phyloP scores from a whole-genome alignment of 2,888 invertebrate species.

The Chironomus tentans region DNA sequence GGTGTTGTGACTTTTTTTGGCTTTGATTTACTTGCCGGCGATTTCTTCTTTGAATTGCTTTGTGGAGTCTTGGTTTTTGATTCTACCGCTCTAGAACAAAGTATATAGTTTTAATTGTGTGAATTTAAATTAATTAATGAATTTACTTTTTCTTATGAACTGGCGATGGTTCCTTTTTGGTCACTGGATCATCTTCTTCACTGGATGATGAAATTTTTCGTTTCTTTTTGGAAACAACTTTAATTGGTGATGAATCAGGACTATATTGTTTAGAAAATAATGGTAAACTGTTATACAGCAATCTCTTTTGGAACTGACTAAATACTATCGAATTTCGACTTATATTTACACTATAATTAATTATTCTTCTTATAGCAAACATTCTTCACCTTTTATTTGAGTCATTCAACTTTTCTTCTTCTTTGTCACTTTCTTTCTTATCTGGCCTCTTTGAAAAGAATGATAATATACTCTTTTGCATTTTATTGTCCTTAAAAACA shows the following conservation, averaged over 20 bases:
- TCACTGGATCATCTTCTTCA: conserved; percentile 7
- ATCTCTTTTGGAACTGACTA: background rate
- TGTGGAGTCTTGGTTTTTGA: too few relatives aligned
- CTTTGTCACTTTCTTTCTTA: background rate
- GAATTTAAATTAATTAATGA: background rate
- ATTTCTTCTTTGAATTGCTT: background rate
- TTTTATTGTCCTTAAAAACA: too few relatives aligned
- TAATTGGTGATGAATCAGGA: conserved; percentile 4
- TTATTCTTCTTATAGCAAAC: conserved; percentile 1
- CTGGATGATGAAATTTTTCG: conserved; percentile 22
- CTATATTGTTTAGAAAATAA: background rate
- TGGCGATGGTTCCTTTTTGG: background rate
- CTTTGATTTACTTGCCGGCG: background rate
- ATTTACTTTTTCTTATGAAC: background rate
- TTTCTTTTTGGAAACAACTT: conserved; percentile 9
- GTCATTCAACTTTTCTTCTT: background rate
- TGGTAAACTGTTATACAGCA: background rate
- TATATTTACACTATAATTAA: background rate
- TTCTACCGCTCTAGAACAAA: background rate
- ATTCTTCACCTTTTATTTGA: background rate
- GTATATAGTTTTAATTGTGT: background rate
- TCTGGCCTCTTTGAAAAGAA: conserved; percentile 7
- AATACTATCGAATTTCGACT: background rate
- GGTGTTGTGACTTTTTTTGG: background rate
- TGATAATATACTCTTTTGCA: background rate